Conservation (phyloP, 2,888 invertebrate genomes). For the Pedicia rivosa region DNA sequence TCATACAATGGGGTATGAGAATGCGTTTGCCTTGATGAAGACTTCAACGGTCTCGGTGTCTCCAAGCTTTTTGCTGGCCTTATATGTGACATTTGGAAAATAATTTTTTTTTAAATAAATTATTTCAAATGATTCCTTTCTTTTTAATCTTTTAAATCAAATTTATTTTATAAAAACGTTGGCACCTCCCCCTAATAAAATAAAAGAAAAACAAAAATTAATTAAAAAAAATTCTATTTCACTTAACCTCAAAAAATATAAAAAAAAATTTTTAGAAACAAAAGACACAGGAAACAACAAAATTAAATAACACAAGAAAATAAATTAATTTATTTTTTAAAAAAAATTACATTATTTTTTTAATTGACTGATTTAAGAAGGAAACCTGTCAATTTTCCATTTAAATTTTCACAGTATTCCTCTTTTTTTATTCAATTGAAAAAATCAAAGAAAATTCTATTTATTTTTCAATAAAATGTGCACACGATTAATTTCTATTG, state of each 20-base stretch:
- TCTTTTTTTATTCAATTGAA: too few species aligned
- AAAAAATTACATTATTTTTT: too few species aligned
- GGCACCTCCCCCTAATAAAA: constrained; percentile 30
- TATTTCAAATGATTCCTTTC: background rate
- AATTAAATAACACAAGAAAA: too few species aligned
- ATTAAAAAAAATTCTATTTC: background rate
- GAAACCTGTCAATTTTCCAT: too few species aligned
- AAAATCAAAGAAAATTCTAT: too few species aligned
- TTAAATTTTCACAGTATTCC: too few species aligned
- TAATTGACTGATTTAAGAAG: too few species aligned
- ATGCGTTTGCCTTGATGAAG: constrained; percentile 38
- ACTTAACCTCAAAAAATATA: background rate
- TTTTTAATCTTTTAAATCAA: background rate
- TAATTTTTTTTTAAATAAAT: background rate
- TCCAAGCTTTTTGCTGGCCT: constrained; percentile 58
- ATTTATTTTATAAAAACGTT: constrained; percentile 13
- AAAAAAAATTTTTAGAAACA: background rate
- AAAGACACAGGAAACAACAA: too few species aligned
- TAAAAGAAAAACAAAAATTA: constrained; percentile 6
- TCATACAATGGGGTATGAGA: constrained; percentile 36
- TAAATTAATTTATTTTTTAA: too few species aligned
- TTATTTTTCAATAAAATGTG: too few species aligned
- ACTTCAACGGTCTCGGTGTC: constrained; percentile 56
- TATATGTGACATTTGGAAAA: constrained; percentile 34
- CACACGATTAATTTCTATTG: too few species aligned